phyloP scores from a whole-genome alignment of 2,797 vertebrate species.

The Mallotus villosus region DNA sequence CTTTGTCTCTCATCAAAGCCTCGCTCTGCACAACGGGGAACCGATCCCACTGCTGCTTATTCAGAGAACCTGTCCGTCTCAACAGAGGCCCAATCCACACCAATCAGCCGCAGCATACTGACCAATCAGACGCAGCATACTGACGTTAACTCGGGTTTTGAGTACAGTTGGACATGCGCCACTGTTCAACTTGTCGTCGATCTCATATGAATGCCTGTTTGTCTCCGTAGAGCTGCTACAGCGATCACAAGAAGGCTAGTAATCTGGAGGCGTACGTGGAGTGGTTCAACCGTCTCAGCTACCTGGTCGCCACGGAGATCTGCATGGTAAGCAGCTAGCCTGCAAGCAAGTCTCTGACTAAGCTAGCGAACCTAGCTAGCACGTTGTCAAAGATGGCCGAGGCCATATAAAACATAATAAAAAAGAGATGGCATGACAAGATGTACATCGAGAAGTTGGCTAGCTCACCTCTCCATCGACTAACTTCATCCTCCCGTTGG shows the following conservation, averaged over 20 bases:
- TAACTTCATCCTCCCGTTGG: too few relatives aligned
- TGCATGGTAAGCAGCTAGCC: slow-evolving; percentile 82
- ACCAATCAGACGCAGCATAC: neutral
- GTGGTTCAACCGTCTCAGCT: slow-evolving; percentile 96
- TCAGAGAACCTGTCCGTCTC: too few relatives aligned
- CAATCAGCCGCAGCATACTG: neutral
- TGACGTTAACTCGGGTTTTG: neutral
- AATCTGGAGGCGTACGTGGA: slow-evolving; percentile 93
- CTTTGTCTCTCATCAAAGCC: slow-evolving; percentile 45
- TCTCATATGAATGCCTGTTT: slow-evolving; percentile 5
- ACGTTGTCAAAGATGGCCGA: neutral
- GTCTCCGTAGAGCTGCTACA: slow-evolving; percentile 79
- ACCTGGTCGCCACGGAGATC: slow-evolving; percentile 93
- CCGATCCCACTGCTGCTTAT: slow-evolving; percentile 25
- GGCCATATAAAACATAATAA: too few relatives aligned
- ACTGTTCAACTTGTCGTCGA: too few relatives aligned
- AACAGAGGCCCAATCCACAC: neutral
- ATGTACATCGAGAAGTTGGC: neutral
- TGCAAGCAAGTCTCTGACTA: too few relatives aligned
- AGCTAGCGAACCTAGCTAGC: neutral
- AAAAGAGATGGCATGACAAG: too few relatives aligned
- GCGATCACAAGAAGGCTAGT: slow-evolving; percentile 84
- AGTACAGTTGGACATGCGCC: too few relatives aligned
- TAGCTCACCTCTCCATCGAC: neutral
- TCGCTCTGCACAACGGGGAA: slow-evolving; percentile 28